A percentile compares a stretch with the other conserved stretches of the same genome.
phyloP scores from a whole-genome alignment of 2,888 invertebrate species.

The Phortica okadai region DNA sequence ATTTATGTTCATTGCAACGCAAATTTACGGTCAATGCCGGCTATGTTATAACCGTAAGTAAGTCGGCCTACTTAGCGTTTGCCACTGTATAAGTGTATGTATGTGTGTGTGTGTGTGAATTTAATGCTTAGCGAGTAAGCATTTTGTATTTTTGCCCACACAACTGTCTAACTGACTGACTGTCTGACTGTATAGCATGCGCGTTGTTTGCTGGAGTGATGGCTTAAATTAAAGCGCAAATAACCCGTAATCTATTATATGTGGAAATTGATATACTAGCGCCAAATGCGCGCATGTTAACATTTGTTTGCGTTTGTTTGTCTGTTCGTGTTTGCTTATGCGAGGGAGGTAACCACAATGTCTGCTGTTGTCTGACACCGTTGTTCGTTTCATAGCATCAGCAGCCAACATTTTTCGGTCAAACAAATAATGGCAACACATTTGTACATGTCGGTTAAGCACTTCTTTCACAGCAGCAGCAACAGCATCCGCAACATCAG shows the following conservation, averaged over 20 bases:
- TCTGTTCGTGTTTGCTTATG: neutral
- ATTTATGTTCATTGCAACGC: constrained; percentile 6
- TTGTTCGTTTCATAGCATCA: neutral
- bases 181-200: neutral
- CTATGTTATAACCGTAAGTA: neutral
- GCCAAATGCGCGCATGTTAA: neutral
- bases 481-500: neutral
- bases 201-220: constrained; percentile 50
- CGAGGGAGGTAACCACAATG: neutral
- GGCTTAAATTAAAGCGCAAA: constrained; percentile 67
- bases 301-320: constrained; percentile 1
- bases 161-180: neutral
- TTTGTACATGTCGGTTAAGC: constrained; percentile 64
- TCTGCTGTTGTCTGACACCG: neutral
- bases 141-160: neutral
- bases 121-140: neutral
- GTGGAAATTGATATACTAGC: constrained; percentile 56
- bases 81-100: neutral
- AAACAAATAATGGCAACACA: constrained; percentile 59
- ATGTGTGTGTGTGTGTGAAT: neutral
- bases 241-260: constrained; percentile 64
- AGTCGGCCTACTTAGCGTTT: neutral
- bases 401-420: constrained; percentile 37
- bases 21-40: neutral
- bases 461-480: constrained; percentile 2